Evolutionary conservation across 2,113 vertebrate species (phyloP).

Genomic region (Callospermophilus lateralis): DNA sequence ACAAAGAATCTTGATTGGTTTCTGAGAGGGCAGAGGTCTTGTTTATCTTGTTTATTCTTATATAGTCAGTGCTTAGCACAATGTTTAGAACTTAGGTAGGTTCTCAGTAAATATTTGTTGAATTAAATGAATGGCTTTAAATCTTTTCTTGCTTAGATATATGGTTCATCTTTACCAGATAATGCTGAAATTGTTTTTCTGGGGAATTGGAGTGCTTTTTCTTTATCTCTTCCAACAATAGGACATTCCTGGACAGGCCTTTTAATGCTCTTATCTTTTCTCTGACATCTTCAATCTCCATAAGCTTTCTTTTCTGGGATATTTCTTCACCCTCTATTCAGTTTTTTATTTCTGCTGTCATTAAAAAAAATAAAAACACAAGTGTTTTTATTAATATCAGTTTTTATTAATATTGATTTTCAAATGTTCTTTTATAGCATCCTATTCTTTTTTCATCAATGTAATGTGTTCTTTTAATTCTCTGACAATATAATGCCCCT

Average conservation of each 20-base stretch:
- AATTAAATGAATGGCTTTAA: background rate
- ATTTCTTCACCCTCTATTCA: background rate
- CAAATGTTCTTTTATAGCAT: background rate
- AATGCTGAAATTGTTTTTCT: background rate
- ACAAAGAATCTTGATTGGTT: background rate
- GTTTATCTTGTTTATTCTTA: background rate
- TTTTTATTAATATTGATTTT: background rate
- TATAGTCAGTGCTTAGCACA: background rate
- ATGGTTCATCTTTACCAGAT: background rate
- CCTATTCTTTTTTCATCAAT: background rate
- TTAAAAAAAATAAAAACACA: conserved; percentile 20
- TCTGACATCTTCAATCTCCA: background rate
- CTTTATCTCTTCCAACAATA: background rate
- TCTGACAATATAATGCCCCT: background rate
- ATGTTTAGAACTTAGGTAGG: background rate
- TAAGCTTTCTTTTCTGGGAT: background rate
- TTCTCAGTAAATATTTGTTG: background rate
- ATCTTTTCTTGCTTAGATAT: background rate
- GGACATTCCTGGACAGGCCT: background rate
- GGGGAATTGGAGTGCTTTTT: background rate
- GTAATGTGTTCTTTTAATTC: background rate
- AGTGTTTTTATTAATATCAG: background rate
- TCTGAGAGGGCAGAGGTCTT: background rate
- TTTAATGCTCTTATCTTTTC: background rate
- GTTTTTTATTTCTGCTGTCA: background rate